Conservation (phyloP, 1,140 invertebrate genomes). For the Diorhabda elongata region DNA sequence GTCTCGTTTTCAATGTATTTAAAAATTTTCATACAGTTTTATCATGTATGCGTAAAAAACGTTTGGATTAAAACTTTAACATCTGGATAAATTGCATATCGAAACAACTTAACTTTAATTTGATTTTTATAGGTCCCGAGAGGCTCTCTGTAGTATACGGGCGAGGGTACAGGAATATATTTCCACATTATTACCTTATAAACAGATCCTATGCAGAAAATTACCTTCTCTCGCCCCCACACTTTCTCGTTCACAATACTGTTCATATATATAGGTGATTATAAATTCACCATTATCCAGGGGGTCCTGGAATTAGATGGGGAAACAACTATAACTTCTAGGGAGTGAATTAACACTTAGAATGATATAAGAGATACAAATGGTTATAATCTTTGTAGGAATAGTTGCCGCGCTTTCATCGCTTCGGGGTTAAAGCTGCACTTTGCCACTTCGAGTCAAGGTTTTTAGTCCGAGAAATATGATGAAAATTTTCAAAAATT, state of each 20-base stretch:
- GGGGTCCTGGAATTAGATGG: conserved; percentile 1
- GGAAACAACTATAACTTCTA: not conserved
- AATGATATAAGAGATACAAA: conserved; percentile 1
- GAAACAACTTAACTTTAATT: not conserved
- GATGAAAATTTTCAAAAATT: not conserved
- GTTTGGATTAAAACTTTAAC: not conserved
- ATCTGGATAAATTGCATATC: not conserved
- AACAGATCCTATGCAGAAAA: not conserved
- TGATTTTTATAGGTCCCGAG: not conserved
- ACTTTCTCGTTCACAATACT: not conserved
- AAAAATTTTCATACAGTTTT: no score
- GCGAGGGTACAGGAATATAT: not conserved
- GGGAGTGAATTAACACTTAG: conserved; percentile 2
- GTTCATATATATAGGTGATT: conserved; percentile 1
- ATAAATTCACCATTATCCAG: not conserved
- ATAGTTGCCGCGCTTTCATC: not conserved
- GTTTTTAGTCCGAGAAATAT: not conserved
- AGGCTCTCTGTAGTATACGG: not conserved
- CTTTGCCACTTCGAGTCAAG: not conserved
- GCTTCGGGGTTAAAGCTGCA: not conserved
- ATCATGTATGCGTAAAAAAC: not conserved
- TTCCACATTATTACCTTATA: conserved; percentile 3
- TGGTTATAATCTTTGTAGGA: not conserved
- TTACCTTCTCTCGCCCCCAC: not conserved
- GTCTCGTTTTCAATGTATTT: no score